A percentile compares a stretch with the other conserved stretches of the same genome.
Conservation (phyloP, 2,888 invertebrate species). For the Spilarctia lutea region DNA sequence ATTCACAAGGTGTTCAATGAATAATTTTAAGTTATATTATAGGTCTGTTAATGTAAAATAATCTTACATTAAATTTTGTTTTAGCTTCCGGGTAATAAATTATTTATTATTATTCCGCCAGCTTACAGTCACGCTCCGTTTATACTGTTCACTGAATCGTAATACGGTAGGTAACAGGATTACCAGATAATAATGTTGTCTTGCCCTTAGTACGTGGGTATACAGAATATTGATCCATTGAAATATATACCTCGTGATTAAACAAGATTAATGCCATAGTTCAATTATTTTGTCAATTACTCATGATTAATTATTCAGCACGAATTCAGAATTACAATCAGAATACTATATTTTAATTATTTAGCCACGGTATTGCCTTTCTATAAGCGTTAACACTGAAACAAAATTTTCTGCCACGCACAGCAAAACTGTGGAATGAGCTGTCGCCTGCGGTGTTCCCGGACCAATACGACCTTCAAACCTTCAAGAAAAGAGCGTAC, state of each 20-base stretch:
- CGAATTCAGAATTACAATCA: neutral
- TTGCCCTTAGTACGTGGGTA: neutral
- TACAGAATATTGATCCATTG: neutral
- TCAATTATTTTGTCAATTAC: neutral
- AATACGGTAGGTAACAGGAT: conserved; percentile 8
- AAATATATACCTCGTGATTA: neutral
- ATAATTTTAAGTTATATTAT: neutral
- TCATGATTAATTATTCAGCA: neutral
- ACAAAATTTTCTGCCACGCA: too few species aligned
- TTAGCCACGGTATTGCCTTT: neutral
- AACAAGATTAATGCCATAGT: neutral
- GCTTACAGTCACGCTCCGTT: neutral
- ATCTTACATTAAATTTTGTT: neutral
- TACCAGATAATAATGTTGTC: conserved; percentile 5
- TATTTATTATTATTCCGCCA: neutral
- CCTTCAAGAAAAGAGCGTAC: too few species aligned
- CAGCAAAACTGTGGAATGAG: too few species aligned
- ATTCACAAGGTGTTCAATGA: too few species aligned
- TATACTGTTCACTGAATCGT: conserved; percentile 18
- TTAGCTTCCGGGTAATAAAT: neutral
- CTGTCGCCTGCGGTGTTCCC: too few species aligned
- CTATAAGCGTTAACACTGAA: neutral
- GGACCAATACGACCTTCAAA: too few species aligned
- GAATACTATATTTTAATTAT: neutral
- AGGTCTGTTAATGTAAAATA: neutral